phyloP scores from a whole-genome alignment of 2,797 vertebrate genomes.

The Tenualosa ilisha region DNA sequence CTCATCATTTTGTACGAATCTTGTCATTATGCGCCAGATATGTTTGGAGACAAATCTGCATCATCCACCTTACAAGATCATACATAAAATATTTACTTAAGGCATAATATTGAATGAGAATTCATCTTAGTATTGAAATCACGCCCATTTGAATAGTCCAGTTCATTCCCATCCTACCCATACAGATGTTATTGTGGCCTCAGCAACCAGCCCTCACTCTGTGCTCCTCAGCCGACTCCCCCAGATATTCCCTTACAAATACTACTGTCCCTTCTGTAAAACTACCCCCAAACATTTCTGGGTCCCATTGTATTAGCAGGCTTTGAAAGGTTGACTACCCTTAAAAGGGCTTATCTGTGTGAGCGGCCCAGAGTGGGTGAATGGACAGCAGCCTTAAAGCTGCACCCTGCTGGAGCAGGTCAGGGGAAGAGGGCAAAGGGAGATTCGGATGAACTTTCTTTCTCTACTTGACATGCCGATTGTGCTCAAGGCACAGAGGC shows the following conservation, averaged over 20 bases:
- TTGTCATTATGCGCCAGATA: too few species aligned
- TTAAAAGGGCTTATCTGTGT: conserved; percentile 15
- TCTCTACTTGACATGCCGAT: conserved; percentile 16
- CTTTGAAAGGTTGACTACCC: conserved; percentile 25
- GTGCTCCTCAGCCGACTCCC: not conserved
- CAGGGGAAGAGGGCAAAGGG: not conserved
- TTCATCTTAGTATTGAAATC: not conserved
- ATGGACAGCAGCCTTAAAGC: not conserved
- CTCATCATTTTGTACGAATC: too few species aligned
- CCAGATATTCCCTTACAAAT: not conserved
- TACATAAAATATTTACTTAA: not conserved
- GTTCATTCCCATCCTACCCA: not conserved
- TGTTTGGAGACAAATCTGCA: too few species aligned
- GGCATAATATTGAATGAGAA: not conserved
- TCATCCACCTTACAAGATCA: too few species aligned
- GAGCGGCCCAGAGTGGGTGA: not conserved
- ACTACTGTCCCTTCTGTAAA: conserved; percentile 21
- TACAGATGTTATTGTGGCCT: not conserved
- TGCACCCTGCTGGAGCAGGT: not conserved
- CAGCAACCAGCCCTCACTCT: not conserved
- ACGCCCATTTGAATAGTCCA: not conserved
- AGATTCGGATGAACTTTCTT: not conserved
- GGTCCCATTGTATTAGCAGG: not conserved
- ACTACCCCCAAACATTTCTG: conserved; percentile 18
- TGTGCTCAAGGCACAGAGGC: not conserved